Conservation (phyloP, 1,140 invertebrate genomes). For the Diorhabda elongata region DNA sequence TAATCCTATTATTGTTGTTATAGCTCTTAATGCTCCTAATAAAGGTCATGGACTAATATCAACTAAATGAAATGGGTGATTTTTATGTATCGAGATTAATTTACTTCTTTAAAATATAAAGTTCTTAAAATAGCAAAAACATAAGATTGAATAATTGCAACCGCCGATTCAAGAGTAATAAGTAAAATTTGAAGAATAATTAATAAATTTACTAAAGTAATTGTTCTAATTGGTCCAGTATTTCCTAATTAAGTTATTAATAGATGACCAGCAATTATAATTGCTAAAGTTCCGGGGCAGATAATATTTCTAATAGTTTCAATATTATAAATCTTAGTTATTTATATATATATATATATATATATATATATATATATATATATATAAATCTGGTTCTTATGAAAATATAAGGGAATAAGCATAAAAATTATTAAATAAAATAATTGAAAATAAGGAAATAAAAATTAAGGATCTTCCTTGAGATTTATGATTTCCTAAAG, state of each 20-base stretch:
- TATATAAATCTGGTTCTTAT: constrained; percentile 49
- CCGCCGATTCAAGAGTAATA: constrained; percentile 44
- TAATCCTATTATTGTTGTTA: constrained; percentile 49
- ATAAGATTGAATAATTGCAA: constrained; percentile 40
- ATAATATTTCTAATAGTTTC: constrained; percentile 60
- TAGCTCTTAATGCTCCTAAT: constrained; percentile 46
- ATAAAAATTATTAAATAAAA: constrained; percentile 61
- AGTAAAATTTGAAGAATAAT: constrained; percentile 51
- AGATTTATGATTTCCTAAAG: constrained; percentile 44
- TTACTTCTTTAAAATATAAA: constrained; percentile 46
- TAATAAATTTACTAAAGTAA: constrained; percentile 43
- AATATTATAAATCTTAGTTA: constrained; percentile 61
- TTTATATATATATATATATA: constrained; percentile 54
- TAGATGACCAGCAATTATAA: constrained; percentile 66
- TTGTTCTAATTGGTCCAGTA: constrained; percentile 39
- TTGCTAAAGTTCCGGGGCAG: constrained; percentile 58
- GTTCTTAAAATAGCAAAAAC: constrained; percentile 44
- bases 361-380: constrained; percentile 52
- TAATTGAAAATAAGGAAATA: constrained; percentile 53
- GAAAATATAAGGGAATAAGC: constrained; percentile 66
- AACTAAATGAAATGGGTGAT: constrained; percentile 54
- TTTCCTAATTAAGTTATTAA: constrained; percentile 52
- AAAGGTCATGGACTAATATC: constrained; percentile 56
- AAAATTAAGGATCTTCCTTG: constrained; percentile 51
- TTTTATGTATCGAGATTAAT: constrained; percentile 48